Base-by-base conservation (phyloP, 1,140 invertebrate species). In the Bombyx mandarina region DNA sequence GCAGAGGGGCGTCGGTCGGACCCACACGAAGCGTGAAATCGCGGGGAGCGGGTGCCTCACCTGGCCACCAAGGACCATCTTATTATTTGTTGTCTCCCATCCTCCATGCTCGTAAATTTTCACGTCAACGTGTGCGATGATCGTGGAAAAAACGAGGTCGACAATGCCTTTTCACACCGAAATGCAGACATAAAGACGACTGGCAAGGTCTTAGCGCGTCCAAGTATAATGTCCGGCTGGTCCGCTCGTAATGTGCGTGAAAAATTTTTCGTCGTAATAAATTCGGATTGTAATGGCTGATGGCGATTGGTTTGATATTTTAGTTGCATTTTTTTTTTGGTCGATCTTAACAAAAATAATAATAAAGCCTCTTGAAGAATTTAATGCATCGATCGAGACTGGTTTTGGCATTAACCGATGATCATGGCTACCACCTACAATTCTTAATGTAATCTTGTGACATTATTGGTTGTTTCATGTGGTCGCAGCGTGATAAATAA, bases 231-330 rank as follows among this genome's bases (percentile, higher is more conserved):
- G 22, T 22, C 22, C 48, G 48, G 57, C 65, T 66, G 69, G 67
- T 69, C 71, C 67, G 62, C 56, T 71, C 64, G 74, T 82, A 83
- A 83, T 81, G 76, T 71, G 81, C 83, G 81, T 86, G 77, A 71
- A 84, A 83, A 86, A 86, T 84, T 82, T 83, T 80, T 82, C 75
- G 71, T 84, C 73, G 81, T 83, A 82, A 86, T 86, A 86, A 86
- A 86, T 86, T 82, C 76, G 69, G 79, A 82, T 86, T 72, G 78
- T 77, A 81, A 82, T 78, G 71, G 73, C 69, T 69, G 72, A 74
- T 77, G 63, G 75, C 82, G 78, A 86, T 84, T 82, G 79, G 77
- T 76, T 81, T 71, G 71, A 76, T 62, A 67, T 65, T 77, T 79
- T 74, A 71, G 68, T 70, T 79, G 69, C 71, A 67, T 79, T 76